Evolutionary conservation across 2,888 invertebrate genomes (phyloP).

Genomic region (Caenorhabditis panamensis): DNA sequence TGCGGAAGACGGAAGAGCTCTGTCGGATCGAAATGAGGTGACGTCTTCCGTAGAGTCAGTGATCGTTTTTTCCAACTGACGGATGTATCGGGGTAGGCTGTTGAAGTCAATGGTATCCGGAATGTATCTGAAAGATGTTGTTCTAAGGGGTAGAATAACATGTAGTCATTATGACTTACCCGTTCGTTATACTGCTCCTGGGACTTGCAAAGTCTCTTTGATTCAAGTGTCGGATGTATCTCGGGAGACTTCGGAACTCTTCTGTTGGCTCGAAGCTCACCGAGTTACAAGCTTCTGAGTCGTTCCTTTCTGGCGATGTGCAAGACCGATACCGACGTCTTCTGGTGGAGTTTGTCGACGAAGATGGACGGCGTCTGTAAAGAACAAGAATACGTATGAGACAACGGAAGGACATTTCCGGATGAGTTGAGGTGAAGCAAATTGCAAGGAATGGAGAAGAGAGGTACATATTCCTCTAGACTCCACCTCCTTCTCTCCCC

Average conservation of each 20-base stretch:
- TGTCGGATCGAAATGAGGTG: conserved; percentile 29
- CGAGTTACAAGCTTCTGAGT: conserved; percentile 4
- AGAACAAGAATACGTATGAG: background rate
- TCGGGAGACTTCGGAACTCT: conserved; percentile 55
- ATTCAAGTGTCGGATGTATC: conserved; percentile 52
- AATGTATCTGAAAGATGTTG: conserved; percentile 45
- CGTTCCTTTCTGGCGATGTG: conserved; percentile 38
- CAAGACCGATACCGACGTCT: conserved; percentile 64
- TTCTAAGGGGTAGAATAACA: background rate
- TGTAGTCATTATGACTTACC: conserved; percentile 2
- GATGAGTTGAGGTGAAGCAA: no score
- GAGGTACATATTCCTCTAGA: background rate
- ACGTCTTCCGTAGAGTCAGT: conserved; percentile 39
- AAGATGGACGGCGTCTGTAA: conserved; percentile 41
- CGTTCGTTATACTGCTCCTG: conserved; percentile 34
- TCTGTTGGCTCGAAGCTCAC: conserved; percentile 10
- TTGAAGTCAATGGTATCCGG: conserved; percentile 40
- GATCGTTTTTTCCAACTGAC: conserved; percentile 37
- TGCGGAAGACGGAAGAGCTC: conserved; percentile 29
- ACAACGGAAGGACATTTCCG: no score
- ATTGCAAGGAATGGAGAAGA: background rate
- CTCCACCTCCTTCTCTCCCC: background rate
- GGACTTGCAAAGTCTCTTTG: conserved; percentile 42
- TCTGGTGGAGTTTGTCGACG: conserved; percentile 32
- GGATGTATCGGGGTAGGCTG: conserved; percentile 49